Evolutionary conservation across 2,888 invertebrate genomes (phyloP).

Genomic region (Hypena proboscidalis): DNA sequence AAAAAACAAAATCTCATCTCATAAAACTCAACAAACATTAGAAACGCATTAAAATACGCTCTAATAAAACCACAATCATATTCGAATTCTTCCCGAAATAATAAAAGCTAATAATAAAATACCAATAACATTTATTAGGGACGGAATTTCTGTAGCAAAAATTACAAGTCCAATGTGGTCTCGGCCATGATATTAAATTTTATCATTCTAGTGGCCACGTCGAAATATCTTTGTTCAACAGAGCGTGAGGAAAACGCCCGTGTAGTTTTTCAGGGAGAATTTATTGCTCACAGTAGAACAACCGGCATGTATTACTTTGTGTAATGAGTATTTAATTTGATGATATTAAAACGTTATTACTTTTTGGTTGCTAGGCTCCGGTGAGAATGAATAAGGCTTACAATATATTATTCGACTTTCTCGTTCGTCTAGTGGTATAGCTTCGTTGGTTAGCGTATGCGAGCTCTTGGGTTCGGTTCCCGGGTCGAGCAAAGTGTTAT

Average conservation of each 20-base stretch:
- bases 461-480: no score
- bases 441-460: no score
- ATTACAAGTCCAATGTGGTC: constrained; percentile 48
- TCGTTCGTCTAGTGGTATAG: no score
- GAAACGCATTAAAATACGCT: constrained; percentile 20
- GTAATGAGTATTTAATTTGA: constrained; percentile 26
- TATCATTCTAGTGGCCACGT: constrained; percentile 62
- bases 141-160: constrained; percentile 55
- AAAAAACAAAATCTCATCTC: neutral
- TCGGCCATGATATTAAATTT: constrained; percentile 70
- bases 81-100: constrained; percentile 27
- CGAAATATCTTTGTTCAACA: constrained; percentile 72
- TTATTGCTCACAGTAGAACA: constrained; percentile 42
- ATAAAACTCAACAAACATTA: constrained; percentile 12
- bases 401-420: neutral
- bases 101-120: constrained; percentile 50
- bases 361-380: no score
- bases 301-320: constrained; percentile 27
- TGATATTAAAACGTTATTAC: constrained; percentile 11
- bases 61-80: constrained; percentile 38
- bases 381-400: no score
- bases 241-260: constrained; percentile 53
- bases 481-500: no score
- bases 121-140: constrained; percentile 58
- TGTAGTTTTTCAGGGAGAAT: constrained; percentile 58